Conservation (phyloP, 2,113 vertebrate genomes). For the Benitochromis conjunctus region DNA sequence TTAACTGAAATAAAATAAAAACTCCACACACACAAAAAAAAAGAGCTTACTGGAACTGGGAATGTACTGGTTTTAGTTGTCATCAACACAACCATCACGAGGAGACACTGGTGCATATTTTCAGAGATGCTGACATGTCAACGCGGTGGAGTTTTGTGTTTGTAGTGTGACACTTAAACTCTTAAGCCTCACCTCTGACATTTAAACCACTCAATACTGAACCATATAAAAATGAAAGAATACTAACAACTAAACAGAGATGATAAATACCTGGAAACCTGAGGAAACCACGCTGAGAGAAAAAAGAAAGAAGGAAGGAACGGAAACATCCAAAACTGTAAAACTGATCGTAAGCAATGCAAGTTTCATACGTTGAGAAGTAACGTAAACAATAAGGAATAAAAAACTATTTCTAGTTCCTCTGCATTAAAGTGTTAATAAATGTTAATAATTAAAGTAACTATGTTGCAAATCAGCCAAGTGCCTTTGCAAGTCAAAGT, state of each 20-base stretch:
- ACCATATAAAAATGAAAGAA: background rate
- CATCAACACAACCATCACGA: background rate
- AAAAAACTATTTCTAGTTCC: background rate
- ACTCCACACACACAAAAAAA: background rate
- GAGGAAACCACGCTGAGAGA: background rate
- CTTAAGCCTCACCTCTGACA: background rate
- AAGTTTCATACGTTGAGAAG: background rate
- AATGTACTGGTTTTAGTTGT: background rate
- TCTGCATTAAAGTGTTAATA: background rate
- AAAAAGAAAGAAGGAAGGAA: background rate
- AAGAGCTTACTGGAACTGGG: background rate
- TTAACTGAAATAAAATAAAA: background rate
- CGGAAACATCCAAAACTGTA: background rate
- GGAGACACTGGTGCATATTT: background rate
- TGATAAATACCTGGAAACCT: background rate
- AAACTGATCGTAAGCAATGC: rapidly evolving
- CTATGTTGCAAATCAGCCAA: background rate
- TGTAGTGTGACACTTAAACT: background rate
- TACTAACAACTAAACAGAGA: background rate
- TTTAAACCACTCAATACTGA: rapidly evolving
- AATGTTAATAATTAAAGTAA: rapidly evolving
- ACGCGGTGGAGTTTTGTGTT: background rate
- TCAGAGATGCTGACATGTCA: background rate
- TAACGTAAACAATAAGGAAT: background rate
- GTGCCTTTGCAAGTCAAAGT: background rate